Percentiles rank a stretch among this genome's conserved stretches.
Conservation (phyloP, 2,888 invertebrate genomes). For the Imbricaverruca yamaguchii region DNA sequence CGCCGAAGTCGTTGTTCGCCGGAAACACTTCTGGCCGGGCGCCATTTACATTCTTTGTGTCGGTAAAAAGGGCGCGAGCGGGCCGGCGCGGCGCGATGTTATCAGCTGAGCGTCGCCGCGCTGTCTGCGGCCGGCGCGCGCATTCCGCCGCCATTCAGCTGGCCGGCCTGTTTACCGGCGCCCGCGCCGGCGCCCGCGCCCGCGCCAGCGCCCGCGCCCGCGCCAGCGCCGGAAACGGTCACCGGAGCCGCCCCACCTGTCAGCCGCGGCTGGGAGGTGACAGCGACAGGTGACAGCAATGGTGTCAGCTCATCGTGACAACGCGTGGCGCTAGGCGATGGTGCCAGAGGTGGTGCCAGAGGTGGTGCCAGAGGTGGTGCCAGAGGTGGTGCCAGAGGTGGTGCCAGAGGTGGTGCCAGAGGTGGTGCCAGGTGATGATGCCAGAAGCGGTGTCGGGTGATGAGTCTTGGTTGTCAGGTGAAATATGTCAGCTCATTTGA, state of each 20-base stretch:
- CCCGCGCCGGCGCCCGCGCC: neutral
- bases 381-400: too few species aligned
- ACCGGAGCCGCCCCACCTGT: neutral
- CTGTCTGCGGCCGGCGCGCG: neutral
- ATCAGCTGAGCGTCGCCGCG: neutral
- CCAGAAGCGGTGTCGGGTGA: too few species aligned
- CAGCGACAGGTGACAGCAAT: neutral
- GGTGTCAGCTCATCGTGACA: neutral
- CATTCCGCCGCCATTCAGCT: neutral
- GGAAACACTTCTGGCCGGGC: neutral
- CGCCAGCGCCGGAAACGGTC: neutral
- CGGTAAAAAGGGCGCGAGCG: neutral
- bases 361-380: too few species aligned
- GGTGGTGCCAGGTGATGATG: too few species aligned
- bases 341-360: too few species aligned
- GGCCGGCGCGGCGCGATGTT: neutral
- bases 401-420: too few species aligned
- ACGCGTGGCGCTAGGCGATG: too few species aligned
- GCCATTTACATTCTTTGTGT: conserved; percentile 19
- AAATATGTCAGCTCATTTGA: too few species aligned
- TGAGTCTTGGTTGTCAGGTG: too few species aligned
- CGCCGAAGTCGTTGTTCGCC: too few species aligned
- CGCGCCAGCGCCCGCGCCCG: too few species aligned
- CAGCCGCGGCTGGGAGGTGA: neutral
- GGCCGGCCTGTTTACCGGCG: neutral